Percentiles rank a stretch among this genome's conserved stretches.
phyloP scores from a whole-genome alignment of 2,797 vertebrate species.

The Cebuella pygmaea region DNA sequence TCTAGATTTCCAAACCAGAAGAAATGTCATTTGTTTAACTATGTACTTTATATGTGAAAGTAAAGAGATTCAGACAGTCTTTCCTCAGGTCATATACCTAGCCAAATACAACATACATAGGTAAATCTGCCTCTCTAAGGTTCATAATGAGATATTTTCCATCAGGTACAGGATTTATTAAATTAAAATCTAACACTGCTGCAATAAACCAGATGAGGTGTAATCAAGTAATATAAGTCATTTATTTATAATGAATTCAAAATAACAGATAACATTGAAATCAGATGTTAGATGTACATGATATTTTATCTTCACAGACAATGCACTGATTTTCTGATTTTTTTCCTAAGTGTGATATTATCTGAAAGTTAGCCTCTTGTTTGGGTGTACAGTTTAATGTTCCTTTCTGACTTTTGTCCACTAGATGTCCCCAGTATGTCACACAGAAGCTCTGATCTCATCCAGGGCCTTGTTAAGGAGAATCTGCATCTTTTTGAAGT shows the following conservation, averaged over 20 bases:
- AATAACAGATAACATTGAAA: background rate
- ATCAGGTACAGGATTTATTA: background rate
- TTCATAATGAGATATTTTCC: background rate
- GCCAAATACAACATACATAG: background rate
- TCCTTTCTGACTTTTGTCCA: slow-evolving; percentile 79
- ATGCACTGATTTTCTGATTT: background rate
- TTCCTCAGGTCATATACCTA: background rate
- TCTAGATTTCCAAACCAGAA: slow-evolving; percentile 20
- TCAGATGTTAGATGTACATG: background rate
- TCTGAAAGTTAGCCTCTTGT: background rate
- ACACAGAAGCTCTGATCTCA: slow-evolving; percentile 37
- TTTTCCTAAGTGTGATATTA: background rate
- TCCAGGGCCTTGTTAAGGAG: background rate
- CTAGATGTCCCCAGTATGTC: slow-evolving; percentile 88
- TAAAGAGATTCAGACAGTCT: background rate
- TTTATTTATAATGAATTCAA: background rate
- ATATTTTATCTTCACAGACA: slow-evolving; percentile 22
- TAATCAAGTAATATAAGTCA: background rate
- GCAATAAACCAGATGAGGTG: background rate
- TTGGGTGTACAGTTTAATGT: background rate
- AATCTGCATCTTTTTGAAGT: slow-evolving; percentile 76
- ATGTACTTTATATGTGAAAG: background rate
- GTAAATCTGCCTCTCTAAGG: background rate
- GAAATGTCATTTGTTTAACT: background rate
- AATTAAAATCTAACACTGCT: slow-evolving; percentile 8